phyloP scores from a whole-genome alignment of 2,888 invertebrate genomes.

The Anticlea derivata region DNA sequence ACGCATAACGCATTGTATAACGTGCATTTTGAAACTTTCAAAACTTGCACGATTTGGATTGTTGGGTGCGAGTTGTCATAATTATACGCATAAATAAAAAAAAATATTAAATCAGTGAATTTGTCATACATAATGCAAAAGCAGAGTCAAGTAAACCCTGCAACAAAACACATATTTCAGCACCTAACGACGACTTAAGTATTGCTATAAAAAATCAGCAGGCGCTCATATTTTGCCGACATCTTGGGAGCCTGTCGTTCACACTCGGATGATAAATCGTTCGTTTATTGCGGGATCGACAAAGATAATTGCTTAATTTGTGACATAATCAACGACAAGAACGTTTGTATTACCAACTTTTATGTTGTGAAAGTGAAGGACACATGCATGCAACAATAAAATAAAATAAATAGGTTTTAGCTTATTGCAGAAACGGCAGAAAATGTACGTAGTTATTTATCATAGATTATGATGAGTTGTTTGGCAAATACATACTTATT shows the following conservation, averaged over 20 bases:
- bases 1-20: too few species aligned
- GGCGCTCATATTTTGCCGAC: conserved; percentile 6
- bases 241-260: conserved; percentile 12
- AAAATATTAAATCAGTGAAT: too few species aligned
- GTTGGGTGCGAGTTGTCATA: too few species aligned
- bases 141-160: too few species aligned
- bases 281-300: conserved; percentile 1
- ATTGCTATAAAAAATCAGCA: conserved; percentile 16
- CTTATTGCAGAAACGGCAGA: too few species aligned
- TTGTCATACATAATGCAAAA: too few species aligned
- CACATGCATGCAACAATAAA: too few species aligned
- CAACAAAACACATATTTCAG: neutral
- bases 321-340: neutral
- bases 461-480: neutral
- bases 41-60: too few species aligned
- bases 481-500: neutral
- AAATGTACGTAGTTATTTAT: too few species aligned
- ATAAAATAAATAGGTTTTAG: too few species aligned
- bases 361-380: neutral
- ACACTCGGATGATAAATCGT: conserved; percentile 22
- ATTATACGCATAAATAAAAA: too few species aligned
- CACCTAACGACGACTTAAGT: conserved; percentile 1
- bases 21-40: too few species aligned
- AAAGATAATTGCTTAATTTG: neutral
- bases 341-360: neutral